Base-by-base conservation (phyloP, 2,888 invertebrate species). In the Caenorhabditis sp. region DNA sequence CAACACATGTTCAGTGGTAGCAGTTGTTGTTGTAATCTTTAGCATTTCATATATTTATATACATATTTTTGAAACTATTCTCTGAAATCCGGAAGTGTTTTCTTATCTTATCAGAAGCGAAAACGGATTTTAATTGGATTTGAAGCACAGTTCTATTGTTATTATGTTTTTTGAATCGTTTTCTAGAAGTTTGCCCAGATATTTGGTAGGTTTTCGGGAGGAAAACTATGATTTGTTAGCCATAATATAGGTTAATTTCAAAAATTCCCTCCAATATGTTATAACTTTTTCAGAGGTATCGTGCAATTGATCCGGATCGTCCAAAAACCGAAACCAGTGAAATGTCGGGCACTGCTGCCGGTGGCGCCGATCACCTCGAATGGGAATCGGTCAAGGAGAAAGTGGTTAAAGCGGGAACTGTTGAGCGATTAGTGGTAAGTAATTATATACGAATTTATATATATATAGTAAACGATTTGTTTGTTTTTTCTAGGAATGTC, bases 301-400 rank as follows among this genome's bases (percentile, higher is more conserved):
- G 86, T 17, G 83, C 84, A 52, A 82, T 85, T 61, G 86, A 86
- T 60, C 86, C 86, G 38, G 86, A 86, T 76, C 68, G 79, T 52
- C 67, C 78, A 63, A 74, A 80, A 57, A 56, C 61, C 1, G 81
- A 77, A 26, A 63, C 54, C 58, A 54, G 57, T 58, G 81, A 83
- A 21, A 79, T 84, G 72, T 72, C 81, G 10, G 54, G 62, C 10
- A 10, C 31, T 7, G 31, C 5, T 31, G 43, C 10, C 2, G 17
- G 17, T 14, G 17, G 43, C 17, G 73, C 79, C 20, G 87, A 86
- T 60, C 95, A 97, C 89, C 90, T 99, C 89, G 97, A 97, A 92
- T 99, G 99, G 99, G 96, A 97, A 90, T 96, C 95, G 52, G 95
- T 96, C 78, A 92, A 95, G 78, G 95, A 96, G 76, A 92, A 95